Evolutionary conservation across 2,797 vertebrate genomes (phyloP).

Genomic region (Hirundo rustica): DNA sequence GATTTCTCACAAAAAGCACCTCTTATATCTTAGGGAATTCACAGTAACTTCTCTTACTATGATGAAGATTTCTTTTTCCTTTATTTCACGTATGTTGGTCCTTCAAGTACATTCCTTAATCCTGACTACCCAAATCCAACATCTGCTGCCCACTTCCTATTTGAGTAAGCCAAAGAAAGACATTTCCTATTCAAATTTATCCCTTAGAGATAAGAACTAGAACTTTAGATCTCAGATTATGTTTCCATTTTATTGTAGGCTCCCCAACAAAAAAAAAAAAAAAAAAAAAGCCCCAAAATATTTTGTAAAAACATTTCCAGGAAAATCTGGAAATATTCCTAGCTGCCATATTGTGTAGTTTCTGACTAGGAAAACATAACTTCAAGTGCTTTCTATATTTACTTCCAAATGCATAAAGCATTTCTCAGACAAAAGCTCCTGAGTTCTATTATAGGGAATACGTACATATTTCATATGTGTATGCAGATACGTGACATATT

Average conservation of each 20-base stretch:
- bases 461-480: not conserved
- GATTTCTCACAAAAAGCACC: not conserved
- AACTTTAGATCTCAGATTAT: not conserved
- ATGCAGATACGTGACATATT: not conserved
- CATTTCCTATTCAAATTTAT: not conserved
- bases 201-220: not conserved
- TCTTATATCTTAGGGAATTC: not conserved
- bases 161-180: not conserved
- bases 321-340: not conserved
- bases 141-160: not conserved
- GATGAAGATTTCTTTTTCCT: not conserved
- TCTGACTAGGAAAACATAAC: not conserved
- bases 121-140: not conserved
- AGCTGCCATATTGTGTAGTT: not conserved
- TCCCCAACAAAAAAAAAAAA: not conserved
- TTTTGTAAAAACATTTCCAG: not conserved
- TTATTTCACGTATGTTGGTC: not conserved
- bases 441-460: not conserved
- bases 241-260: not conserved
- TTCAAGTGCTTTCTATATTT: not conserved
- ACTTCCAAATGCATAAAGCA: not conserved
- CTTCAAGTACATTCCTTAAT: not conserved
- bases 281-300: too few species aligned
- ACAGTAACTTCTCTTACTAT: not conserved
- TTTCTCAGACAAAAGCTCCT: not conserved